Percentiles rank a stretch among this genome's conserved stretches.
Conservation (phyloP, 2,888 invertebrate species). For the Gortyna flavago region DNA sequence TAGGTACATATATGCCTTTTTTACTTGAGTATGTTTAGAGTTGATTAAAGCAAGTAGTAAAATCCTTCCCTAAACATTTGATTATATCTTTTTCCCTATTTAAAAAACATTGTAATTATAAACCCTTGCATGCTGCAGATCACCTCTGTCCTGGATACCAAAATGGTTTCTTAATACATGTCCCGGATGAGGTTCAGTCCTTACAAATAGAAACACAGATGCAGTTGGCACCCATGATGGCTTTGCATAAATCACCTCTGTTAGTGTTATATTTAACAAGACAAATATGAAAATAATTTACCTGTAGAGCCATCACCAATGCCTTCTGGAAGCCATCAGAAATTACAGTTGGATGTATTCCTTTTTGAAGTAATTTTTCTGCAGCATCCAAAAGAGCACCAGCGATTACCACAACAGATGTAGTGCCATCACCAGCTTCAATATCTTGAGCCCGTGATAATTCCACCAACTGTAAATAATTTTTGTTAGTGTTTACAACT, state of each 20-base stretch:
- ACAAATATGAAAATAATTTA: too few relatives aligned
- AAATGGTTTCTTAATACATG: neutral
- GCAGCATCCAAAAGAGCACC: conserved; percentile 98
- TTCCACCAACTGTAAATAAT: conserved; percentile 95
- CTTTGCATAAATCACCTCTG: neutral
- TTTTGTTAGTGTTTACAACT: neutral
- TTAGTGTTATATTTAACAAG: neutral
- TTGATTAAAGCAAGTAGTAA: neutral
- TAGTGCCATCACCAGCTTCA: conserved; percentile 99
- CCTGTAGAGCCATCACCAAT: conserved; percentile 92
- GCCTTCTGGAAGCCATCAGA: conserved; percentile 99
- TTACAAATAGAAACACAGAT: neutral
- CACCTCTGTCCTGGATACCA: neutral
- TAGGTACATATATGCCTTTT: too few relatives aligned
- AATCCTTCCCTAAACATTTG: neutral
- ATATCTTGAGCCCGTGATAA: conserved; percentile 99
- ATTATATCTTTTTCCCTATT: neutral
- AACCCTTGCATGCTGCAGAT: neutral
- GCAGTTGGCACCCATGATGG: too few relatives aligned
- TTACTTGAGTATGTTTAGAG: neutral
- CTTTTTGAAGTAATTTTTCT: conserved; percentile 96
- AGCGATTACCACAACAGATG: conserved; percentile 99
- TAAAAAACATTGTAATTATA: neutral
- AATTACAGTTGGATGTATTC: conserved; percentile 99
- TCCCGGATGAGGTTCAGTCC: neutral